Percentiles rank a stretch among this genome's conserved stretches.
Conservation (phyloP, 2,888 invertebrate species). For the Zaprionus obscuricornis region DNA sequence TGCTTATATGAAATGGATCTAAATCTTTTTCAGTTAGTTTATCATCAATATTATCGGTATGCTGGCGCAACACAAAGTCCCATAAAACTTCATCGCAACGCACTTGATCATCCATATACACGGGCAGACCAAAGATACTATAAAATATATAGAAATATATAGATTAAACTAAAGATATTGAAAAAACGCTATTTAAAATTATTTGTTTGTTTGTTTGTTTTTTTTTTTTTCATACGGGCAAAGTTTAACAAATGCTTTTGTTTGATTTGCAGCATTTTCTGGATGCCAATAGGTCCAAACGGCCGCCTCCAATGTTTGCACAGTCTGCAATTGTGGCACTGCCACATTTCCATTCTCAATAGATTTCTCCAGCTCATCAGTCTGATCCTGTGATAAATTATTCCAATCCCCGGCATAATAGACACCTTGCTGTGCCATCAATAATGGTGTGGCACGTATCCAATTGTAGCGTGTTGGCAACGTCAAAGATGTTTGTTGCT, state of each 20-base stretch:
- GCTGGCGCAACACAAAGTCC: slow-evolving; percentile 74
- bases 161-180: background rate
- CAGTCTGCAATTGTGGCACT: slow-evolving; percentile 30
- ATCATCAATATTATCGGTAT: slow-evolving; percentile 31
- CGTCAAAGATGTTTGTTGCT: slow-evolving; percentile 26
- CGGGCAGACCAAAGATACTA: slow-evolving; percentile 83
- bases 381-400: slow-evolving; percentile 58
- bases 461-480: slow-evolving; percentile 60
- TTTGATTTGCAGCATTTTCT: slow-evolving; percentile 68
- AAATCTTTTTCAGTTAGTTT: background rate
- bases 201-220: no score
- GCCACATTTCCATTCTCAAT: slow-evolving; percentile 66
- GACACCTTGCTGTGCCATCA: slow-evolving; percentile 82
- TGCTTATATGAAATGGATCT: slow-evolving; percentile 59
- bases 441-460: slow-evolving; percentile 80
- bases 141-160: slow-evolving; percentile 36
- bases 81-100: slow-evolving; percentile 62
- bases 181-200: no score
- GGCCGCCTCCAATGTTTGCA: slow-evolving; percentile 75
- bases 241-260: slow-evolving; percentile 73
- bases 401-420: slow-evolving; percentile 83
- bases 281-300: slow-evolving; percentile 83
- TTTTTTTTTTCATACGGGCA: no score
- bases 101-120: slow-evolving; percentile 67
- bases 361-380: slow-evolving; percentile 71